Evolutionary conservation across 1,140 invertebrate genomes (phyloP), one percentile per base, ranked within the genome.

Genomic region (Lasaia peninsularis): DNA sequence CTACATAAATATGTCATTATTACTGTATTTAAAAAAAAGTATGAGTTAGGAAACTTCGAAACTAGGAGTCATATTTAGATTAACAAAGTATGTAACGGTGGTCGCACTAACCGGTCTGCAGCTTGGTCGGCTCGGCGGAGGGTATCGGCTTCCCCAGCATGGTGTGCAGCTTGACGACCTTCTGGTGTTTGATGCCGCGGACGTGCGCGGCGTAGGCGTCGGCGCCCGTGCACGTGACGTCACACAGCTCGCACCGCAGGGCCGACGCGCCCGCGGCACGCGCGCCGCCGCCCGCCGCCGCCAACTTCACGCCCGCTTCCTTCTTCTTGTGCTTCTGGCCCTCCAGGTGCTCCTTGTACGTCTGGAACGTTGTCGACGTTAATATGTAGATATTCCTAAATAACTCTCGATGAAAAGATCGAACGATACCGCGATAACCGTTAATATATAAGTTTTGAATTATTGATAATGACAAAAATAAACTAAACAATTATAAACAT

Each of bases 321-420:
- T 98, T 98, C 91, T 99, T 99, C 90, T 99, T 99, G 88, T 99
- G 98, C 80, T 98, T 98, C 87, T 99, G 97, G 0, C 98, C 98
- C 84, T 98, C 98, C 63, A 99, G 90, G 92, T 99, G 98, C 83
- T 99, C 98, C 55, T 97, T 93, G 86, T 99, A 99, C 0, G 98
- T 98, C 92, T 97, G 83, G 3, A 60, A 64, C 9, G 20, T 14
- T 2, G 9, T 5, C 16, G 8, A 7, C 16, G 1, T 1, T 28
- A 2, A 28, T 28, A 28, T 28, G n/a, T n/a, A n/a, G 4, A 28
- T 28, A n/a, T 28, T 28, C 4, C 4, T 28, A 0, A 28, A 28
- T 7, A 28, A 28, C 24, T 6, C 5, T 2, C 21, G 2, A 24
- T 5, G 2, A 24, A 28, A 5, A 6, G 5, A 28, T 7, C 24